Evolutionary conservation across 2,113 vertebrate species (phyloP).

Genomic region (Syngnathoides biaculeatus): DNA sequence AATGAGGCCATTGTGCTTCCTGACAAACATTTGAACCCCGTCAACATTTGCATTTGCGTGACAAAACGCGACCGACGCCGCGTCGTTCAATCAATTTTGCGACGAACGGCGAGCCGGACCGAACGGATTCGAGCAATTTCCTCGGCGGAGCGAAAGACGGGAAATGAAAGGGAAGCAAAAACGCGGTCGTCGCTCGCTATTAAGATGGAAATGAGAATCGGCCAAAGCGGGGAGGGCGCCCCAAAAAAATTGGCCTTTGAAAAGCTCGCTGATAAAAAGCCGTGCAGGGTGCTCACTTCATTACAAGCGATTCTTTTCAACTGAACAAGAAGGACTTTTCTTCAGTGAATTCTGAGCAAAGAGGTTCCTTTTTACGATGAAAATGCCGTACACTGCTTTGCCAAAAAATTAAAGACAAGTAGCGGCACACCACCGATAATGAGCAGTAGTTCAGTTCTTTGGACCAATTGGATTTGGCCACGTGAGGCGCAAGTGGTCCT

Average conservation of each 20-base stretch:
- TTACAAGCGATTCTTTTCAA: not conserved
- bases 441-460: no score
- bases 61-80: not conserved
- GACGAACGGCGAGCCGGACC: not conserved
- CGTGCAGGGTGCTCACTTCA: not conserved
- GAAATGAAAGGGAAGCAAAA: slow-evolving; percentile 5
- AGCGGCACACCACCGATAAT: no score
- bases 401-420: not conserved
- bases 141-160: not conserved
- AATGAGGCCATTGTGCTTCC: not conserved
- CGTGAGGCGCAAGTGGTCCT: no score
- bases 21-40: not conserved
- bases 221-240: not conserved
- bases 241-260: not conserved
- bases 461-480: no score
- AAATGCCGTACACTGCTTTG: not conserved
- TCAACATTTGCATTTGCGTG: slow-evolving; percentile 1
- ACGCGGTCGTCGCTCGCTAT: not conserved
- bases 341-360: not conserved
- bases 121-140: not conserved
- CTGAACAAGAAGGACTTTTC: not conserved
- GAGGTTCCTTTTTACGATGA: not conserved
- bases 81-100: not conserved
- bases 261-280: not conserved
- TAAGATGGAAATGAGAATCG: slow-evolving; percentile 2